These are phyloP conservation scores for Melanotaenia nigrans DNA, from an alignment of 2,797 vertebrate species.

Conservation along the genomic window DNA sequence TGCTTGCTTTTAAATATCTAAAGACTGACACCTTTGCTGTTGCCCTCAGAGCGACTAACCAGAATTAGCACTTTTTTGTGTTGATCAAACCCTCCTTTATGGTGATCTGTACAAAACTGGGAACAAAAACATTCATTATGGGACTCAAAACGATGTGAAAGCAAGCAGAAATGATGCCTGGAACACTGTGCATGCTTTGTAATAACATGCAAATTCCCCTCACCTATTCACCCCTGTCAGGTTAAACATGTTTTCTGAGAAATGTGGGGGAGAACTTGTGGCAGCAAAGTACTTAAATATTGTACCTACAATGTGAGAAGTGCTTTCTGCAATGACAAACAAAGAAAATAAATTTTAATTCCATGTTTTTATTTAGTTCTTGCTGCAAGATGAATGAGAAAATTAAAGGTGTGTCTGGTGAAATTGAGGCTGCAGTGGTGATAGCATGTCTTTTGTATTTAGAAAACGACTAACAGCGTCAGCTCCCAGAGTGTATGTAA, in stretches of 20 bases:
- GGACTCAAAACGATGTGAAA: slow-evolving; percentile 24
- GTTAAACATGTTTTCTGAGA: slow-evolving; percentile 59
- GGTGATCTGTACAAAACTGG: slow-evolving; percentile 6
- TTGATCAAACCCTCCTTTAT: slow-evolving; percentile 8
- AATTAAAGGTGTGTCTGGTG: slow-evolving; percentile 27
- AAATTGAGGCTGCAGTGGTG: slow-evolving; percentile 6
- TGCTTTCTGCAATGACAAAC: slow-evolving; percentile 29
- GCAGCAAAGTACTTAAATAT: slow-evolving; percentile 56
- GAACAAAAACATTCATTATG: slow-evolving; percentile 23
- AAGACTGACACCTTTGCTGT: not conserved
- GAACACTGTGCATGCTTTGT: slow-evolving; percentile 49
- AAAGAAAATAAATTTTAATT: slow-evolving; percentile 31
- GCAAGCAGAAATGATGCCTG: slow-evolving; percentile 32
- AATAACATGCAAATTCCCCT: slow-evolving; percentile 71
- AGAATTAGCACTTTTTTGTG: not conserved
- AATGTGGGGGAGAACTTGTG: slow-evolving; percentile 46
- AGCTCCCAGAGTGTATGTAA: slow-evolving; percentile 45
- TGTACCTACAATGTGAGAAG: slow-evolving; percentile 54
- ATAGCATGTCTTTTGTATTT: slow-evolving; percentile 26
- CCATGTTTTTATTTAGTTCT: slow-evolving; percentile 14
- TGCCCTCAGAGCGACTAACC: slow-evolving; percentile 7
- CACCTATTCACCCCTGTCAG: slow-evolving; percentile 76
- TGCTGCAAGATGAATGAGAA: slow-evolving; percentile 6
- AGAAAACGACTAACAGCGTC: slow-evolving; percentile 56
- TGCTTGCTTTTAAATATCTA: slow-evolving; percentile 5